Percentiles rank a stretch among this genome's conserved stretches.
These are phyloP conservation scores for Pogoniulus pusillus DNA, from an alignment of 2,797 vertebrate genomes.

Conservation along the genomic window DNA sequence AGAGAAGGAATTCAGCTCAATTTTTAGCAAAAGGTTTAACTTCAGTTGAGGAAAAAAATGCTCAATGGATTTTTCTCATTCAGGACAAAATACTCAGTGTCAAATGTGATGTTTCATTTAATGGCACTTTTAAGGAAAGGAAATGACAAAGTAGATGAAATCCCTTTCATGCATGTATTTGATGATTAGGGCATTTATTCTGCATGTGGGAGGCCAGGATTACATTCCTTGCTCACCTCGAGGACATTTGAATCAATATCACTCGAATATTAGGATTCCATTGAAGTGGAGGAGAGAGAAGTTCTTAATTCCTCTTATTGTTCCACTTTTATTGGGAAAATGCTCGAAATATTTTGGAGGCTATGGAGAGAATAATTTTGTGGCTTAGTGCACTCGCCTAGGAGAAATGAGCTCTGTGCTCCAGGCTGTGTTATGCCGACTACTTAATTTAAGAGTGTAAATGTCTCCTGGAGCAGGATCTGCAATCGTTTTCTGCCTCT, in stretches of 20 bases:
- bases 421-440: neutral
- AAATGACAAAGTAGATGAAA: neutral
- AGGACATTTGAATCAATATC: neutral
- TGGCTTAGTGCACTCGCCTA: neutral
- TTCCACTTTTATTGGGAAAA: neutral
- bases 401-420: neutral
- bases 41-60: neutral
- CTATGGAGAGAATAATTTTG: neutral
- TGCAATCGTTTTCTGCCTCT: neutral
- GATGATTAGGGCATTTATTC: neutral
- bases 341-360: neutral
- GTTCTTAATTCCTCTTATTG: neutral
- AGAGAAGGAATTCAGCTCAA: neutral
- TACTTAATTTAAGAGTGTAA: neutral
- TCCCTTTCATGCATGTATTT: neutral
- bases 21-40: neutral
- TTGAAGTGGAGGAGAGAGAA: neutral
- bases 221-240: constrained; percentile 1
- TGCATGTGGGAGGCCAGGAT: neutral
- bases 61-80: neutral
- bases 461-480: neutral
- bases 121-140: neutral
- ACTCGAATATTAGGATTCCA: neutral
- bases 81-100: neutral
- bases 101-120: neutral